These are phyloP conservation scores for Drosophila ezoana DNA, from an alignment of 2,888 invertebrate genomes.

Conservation along the genomic window DNA sequence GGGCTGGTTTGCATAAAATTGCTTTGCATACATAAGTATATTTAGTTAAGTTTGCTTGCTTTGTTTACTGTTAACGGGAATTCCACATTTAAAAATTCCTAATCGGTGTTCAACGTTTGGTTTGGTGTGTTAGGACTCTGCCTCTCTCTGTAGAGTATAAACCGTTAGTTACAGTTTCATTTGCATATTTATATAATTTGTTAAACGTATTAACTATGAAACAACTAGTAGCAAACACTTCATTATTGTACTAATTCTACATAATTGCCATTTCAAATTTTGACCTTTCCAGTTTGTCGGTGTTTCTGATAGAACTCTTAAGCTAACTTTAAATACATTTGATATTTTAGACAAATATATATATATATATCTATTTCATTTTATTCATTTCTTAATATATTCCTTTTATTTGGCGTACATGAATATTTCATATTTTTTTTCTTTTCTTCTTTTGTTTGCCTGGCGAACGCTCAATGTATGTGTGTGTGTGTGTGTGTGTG, in stretches of 20 bases:
- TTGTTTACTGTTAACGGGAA: slow-evolving; percentile 8
- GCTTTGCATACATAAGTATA: slow-evolving; percentile 26
- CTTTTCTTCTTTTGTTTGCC: slow-evolving; percentile 3
- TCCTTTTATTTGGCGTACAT: slow-evolving; percentile 27
- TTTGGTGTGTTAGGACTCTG: slow-evolving; percentile 34
- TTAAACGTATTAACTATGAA: slow-evolving; percentile 61
- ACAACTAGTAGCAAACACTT: slow-evolving; percentile 75
- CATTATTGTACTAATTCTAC: slow-evolving; percentile 61
- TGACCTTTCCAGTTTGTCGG: slow-evolving; percentile 22
- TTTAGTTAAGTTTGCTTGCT: slow-evolving; percentile 56
- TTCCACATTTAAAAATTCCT: slow-evolving; percentile 41
- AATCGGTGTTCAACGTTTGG: slow-evolving; percentile 72
- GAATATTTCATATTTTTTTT: slow-evolving; percentile 9
- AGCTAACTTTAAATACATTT: slow-evolving; percentile 64
- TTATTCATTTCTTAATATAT: slow-evolving; percentile 8
- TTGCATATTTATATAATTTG: slow-evolving; percentile 41
- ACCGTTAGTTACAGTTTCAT: slow-evolving; percentile 48
- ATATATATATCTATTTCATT: not conserved
- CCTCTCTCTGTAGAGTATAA: slow-evolving; percentile 32
- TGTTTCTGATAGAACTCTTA: slow-evolving; percentile 48
- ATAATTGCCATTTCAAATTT: slow-evolving; percentile 62
- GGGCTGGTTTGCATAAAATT: slow-evolving; percentile 58
- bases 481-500: slow-evolving; percentile 23
- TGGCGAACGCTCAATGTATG: slow-evolving; percentile 18
- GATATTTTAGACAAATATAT: slow-evolving; percentile 72